These are phyloP conservation scores for Maniola jurtina DNA, from an alignment of 1,140 invertebrate genomes.

Conservation along the genomic window DNA sequence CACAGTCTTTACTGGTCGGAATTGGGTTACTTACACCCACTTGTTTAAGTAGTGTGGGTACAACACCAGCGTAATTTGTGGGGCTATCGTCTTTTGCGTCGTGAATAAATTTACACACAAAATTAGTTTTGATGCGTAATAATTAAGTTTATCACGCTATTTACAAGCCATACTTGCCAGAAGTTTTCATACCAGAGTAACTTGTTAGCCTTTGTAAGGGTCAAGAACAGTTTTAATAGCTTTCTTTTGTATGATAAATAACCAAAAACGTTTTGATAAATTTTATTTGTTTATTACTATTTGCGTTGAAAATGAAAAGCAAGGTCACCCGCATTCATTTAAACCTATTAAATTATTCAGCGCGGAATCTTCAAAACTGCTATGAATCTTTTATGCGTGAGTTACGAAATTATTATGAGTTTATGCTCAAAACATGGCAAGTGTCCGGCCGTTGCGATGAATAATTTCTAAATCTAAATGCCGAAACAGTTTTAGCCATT, in stretches of 20 bases:
- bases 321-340: background rate
- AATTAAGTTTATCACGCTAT: no score
- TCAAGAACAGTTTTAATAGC: no score
- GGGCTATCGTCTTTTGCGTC: background rate
- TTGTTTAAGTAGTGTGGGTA: background rate
- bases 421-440: background rate
- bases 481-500: no score
- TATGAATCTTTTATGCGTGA: background rate
- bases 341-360: background rate
- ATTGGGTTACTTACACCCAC: constrained; percentile 4
- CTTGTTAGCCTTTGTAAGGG: no score
- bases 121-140: no score
- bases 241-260: no score
- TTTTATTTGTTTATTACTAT: background rate
- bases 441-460: background rate
- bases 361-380: background rate
- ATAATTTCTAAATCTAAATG: background rate
- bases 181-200: no score
- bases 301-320: background rate
- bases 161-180: no score
- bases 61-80: background rate
- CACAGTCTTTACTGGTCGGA: background rate
- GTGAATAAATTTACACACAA: no score
- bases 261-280: no score
- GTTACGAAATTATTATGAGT: constrained; percentile 1